A percentile compares a stretch with the other conserved stretches of the same genome.
These are phyloP conservation scores for Candoia aspera DNA, from an alignment of 2,113 vertebrate genomes.

Conservation along the genomic window DNA sequence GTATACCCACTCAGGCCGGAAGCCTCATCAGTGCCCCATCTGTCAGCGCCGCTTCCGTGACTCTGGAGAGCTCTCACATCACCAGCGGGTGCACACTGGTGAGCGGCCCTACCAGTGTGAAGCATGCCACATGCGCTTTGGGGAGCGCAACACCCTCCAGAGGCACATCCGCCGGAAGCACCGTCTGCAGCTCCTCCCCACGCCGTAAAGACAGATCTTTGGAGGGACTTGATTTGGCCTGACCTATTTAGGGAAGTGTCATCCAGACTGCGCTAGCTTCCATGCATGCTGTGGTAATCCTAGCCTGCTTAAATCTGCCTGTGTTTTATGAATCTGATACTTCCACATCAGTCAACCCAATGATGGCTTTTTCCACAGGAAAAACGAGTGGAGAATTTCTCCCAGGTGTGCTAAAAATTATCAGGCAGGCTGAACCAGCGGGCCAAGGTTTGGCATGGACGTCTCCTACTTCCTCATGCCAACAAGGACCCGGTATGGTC, in stretches of 20 bases:
- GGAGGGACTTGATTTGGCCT: neutral
- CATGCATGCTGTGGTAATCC: neutral
- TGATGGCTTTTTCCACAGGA: neutral
- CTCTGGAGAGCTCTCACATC: conserved; percentile 81
- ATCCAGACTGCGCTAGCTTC: neutral
- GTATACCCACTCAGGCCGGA: conserved; percentile 84
- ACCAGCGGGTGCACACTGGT: conserved; percentile 83
- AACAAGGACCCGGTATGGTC: neutral
- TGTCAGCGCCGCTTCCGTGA: conserved; percentile 85
- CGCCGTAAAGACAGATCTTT: neutral
- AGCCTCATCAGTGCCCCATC: conserved; percentile 83
- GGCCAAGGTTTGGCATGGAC: neutral
- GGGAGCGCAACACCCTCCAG: conserved; percentile 82
- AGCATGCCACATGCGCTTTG: conserved; percentile 82
- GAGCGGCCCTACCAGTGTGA: conserved; percentile 86
- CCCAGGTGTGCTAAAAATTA: neutral
- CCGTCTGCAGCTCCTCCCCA: conserved; percentile 19
- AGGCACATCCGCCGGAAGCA: conserved; percentile 84
- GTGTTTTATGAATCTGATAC: neutral
- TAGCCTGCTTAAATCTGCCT: conserved; percentile 2
- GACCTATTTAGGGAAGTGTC: neutral
- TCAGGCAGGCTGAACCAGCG: neutral
- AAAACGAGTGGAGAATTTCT: neutral
- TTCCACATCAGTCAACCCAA: neutral
- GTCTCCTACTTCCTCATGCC: neutral